These are phyloP conservation scores for Myiothlypis chrysogaster DNA, from an alignment of 2,797 vertebrate species.

Conservation along the genomic window DNA sequence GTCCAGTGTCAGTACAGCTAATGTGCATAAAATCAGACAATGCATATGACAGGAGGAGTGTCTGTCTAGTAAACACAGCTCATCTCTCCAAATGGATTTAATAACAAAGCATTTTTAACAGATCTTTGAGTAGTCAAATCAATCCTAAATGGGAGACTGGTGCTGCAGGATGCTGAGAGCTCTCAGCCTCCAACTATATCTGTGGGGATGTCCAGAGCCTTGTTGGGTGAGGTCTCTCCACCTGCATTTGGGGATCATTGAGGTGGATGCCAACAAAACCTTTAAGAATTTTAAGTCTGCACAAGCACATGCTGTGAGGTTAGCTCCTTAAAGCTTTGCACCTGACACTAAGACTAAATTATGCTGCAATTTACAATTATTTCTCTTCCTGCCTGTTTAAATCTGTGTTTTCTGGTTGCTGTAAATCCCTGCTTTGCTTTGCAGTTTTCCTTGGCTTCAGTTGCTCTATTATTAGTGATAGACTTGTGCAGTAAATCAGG, in stretches of 20 bases:
- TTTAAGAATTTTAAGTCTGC: background rate
- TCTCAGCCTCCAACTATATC: background rate
- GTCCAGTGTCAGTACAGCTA: background rate
- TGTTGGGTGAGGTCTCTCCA: background rate
- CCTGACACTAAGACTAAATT: slow-evolving; percentile 32
- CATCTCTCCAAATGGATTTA: background rate
- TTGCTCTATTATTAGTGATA: slow-evolving; percentile 28
- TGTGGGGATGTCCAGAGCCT: background rate
- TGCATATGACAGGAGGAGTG: fast-evolving
- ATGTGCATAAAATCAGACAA: background rate
- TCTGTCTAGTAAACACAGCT: background rate
- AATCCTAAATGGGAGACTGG: background rate
- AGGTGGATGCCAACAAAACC: background rate
- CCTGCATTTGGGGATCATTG: background rate
- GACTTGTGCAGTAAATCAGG: slow-evolving; percentile 23
- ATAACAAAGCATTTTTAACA: background rate
- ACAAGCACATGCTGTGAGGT: background rate
- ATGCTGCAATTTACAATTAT: slow-evolving; percentile 24
- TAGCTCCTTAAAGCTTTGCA: slow-evolving; percentile 3
- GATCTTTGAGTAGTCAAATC: background rate
- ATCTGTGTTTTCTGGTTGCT: background rate
- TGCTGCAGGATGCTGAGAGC: background rate
- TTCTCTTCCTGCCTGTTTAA: slow-evolving; percentile 16
- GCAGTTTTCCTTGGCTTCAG: background rate
- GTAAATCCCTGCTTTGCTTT: slow-evolving; percentile 38